Conservation (phyloP, 2,113 vertebrate species). For the Brevimyrus niger region DNA sequence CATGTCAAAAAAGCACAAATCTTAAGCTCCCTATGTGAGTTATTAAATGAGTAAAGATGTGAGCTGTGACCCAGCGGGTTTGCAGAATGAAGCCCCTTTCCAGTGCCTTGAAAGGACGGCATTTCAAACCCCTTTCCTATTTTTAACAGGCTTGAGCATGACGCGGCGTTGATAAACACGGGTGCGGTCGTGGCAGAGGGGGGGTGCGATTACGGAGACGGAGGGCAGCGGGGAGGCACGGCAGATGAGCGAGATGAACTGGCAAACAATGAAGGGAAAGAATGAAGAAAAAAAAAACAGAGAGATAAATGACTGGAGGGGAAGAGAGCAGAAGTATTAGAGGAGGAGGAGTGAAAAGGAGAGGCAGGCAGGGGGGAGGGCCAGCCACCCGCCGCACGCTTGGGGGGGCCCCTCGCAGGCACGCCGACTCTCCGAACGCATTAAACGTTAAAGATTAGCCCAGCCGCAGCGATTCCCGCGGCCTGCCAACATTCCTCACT, state of each 20-base stretch:
- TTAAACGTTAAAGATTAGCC: slow-evolving; percentile 41
- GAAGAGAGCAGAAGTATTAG: not conserved
- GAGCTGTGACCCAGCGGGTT: not conserved
- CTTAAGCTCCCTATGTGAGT: not conserved
- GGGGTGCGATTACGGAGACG: not conserved
- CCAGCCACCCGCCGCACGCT: not conserved
- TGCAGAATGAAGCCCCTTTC: not conserved
- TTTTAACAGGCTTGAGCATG: not conserved
- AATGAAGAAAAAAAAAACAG: not conserved
- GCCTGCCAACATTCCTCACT: slow-evolving; percentile 34
- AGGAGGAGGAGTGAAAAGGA: not conserved
- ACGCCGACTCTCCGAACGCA: slow-evolving; percentile 2
- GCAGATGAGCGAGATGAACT: not conserved
- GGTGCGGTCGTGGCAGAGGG: not conserved
- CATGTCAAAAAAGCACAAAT: not conserved
- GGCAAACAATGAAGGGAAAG: not conserved
- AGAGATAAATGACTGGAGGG: not conserved
- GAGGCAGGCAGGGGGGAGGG: not conserved
- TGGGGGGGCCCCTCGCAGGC: not conserved
- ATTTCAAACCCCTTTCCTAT: not conserved
- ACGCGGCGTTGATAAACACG: not conserved
- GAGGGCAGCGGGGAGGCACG: not conserved
- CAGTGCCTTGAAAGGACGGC: not conserved
- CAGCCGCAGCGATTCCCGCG: slow-evolving; percentile 11
- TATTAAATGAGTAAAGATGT: not conserved